Base-by-base conservation (phyloP, 2,113 vertebrate genomes). In the Cricetomys ansorgei region DNA sequence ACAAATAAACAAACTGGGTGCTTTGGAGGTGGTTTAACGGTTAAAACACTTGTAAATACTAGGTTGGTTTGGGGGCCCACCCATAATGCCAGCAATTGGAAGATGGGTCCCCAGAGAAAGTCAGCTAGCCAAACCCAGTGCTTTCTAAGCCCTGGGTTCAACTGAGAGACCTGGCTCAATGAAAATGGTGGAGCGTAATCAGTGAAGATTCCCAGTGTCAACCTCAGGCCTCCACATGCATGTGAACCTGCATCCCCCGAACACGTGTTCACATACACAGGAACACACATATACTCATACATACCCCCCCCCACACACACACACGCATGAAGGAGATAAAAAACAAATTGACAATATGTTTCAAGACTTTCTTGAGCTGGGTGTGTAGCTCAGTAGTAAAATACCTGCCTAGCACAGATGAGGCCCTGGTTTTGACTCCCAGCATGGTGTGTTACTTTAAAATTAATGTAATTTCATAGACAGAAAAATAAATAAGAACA, bases 291-390 rank as follows among this genome's bases (percentile, higher is more conserved):
- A 59, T 53, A 37, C 79, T 81, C 53, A 81, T 27, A 53, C 37
- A 15, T 81, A 40, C 53, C 25, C n/a, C n/a, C n/a, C n/a, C n/a
- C n/a, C n/a, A 57, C 55, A 62, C 29, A 34, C 48, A 34, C 31
- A 50, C 21, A 79, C 50, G 37, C 16, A 7, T 19, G 27, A 31
- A 27, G 81, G 31, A 31, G 62, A 17, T 62, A 70, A 76, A 85
- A 90, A 83, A 53, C 72, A 94, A 64, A 67, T 9, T 69, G 88
- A 64, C 62, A 48, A 3, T 40, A 34, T 29, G 25, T 62, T 91
- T 96, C 48, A 55, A 96, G 84, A 93, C 48, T 86, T 69, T 79
- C 43, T 88, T 16, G 48, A 40, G 8, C 50, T 79, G n/a, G 12
- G 62, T 69, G n/a, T 79, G 50, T 16, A 57, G 40, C 10, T n/a